Evolutionary conservation across 2,888 invertebrate species (phyloP).

Genomic region (Ectemnius cavifrons): DNA sequence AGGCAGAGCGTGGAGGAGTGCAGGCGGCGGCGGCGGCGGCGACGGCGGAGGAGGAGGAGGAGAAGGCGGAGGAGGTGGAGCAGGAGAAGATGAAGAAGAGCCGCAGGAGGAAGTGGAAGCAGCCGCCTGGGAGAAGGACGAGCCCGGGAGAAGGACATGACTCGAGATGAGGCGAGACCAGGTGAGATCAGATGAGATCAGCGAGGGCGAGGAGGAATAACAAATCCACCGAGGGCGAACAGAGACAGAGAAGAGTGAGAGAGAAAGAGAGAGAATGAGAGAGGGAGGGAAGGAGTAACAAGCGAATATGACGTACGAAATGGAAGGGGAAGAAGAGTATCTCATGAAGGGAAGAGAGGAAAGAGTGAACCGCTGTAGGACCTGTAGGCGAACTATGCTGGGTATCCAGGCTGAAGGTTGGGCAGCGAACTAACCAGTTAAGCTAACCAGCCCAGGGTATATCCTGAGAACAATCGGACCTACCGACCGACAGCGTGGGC

Average conservation of each 20-base stretch:
- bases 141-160: slow-evolving; percentile 17
- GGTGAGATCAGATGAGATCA: slow-evolving; percentile 35
- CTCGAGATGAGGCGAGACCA: slow-evolving; percentile 47
- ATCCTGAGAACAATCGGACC: slow-evolving; percentile 76
- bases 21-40: slow-evolving; percentile 15
- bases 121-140: slow-evolving; percentile 25
- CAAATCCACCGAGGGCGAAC: neutral
- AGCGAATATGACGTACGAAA: no score
- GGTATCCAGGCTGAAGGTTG: slow-evolving; percentile 76
- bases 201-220: slow-evolving; percentile 17
- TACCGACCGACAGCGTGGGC: slow-evolving; percentile 72
- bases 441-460: slow-evolving; percentile 64
- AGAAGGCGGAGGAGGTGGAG: slow-evolving; percentile 22
- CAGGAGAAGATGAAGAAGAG: slow-evolving; percentile 25
- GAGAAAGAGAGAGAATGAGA: slow-evolving; percentile 32
- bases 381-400: slow-evolving; percentile 76
- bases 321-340: slow-evolving; percentile 11
- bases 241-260: slow-evolving; percentile 17
- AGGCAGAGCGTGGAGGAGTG: slow-evolving; percentile 25
- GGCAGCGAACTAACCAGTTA: slow-evolving; percentile 68
- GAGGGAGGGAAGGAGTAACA: slow-evolving; percentile 2
- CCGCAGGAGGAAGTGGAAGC: slow-evolving; percentile 33
- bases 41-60: slow-evolving; percentile 11
- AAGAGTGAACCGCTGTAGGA: slow-evolving; percentile 53
- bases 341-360: slow-evolving; percentile 27